Base-by-base conservation (phyloP, 2,888 invertebrate genomes). In the Tetrapedia diversipes region DNA sequence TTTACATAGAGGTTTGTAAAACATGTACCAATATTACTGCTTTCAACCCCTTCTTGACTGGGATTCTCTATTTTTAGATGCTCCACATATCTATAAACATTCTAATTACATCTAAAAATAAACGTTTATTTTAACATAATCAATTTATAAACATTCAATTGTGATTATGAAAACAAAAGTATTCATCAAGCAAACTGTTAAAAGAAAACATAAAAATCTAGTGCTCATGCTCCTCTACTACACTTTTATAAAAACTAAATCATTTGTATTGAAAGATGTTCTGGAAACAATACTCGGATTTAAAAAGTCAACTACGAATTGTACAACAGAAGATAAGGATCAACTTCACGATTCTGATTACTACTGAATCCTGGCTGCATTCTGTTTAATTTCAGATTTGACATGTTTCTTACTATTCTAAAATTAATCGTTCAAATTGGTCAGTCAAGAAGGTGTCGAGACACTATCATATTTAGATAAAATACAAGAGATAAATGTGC, bases 391-490 rank as follows among this genome's bases (percentile, higher is more conserved):
- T 41, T n/a, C 16, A 16, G 16, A 2, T 4, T 22, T 1, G 22
- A 11, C 24, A 4, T n/a, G 24, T 39, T 27, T 27, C 22, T 16
- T 57, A n/a, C 14, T n/a, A n/a, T 16, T 39, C 6, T 2, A 10
- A 16, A 56, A 22, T 22, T 3, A 14, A 37, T 22, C 1, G 10
- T 14, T 37, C 4, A 14, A n/a, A 0, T 22, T 2, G 19, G 8
- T 41, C 27, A 32, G 45, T 47, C 47, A 59, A 65, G 77, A 77
- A 77, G 77, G 77, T 65, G 61, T 57, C 56, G 56, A 77, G 70
- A 24, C 53, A 27, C 43, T 61, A 14, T 24, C 10, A 34, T 22
- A 67, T 22, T 43, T 34, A 49, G 32, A 47, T 60, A 32, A 57
- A 65, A 64, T 51, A 64, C 10, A 65, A 54, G 16, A 57, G 54